These are phyloP conservation scores for Heteractis magnifica DNA, from an alignment of 92 coral and sea anemone species.

Conservation along the genomic window DNA sequence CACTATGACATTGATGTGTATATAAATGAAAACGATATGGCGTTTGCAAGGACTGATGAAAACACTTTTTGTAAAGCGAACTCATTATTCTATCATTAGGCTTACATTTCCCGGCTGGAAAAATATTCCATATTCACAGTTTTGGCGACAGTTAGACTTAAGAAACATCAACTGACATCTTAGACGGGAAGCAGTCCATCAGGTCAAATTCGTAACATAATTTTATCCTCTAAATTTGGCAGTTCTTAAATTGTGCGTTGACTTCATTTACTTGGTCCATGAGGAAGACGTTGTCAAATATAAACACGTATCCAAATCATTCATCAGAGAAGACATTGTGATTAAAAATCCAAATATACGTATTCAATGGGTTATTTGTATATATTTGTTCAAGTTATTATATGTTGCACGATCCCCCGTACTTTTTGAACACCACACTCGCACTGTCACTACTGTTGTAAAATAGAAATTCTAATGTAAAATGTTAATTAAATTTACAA, in stretches of 20 bases:
- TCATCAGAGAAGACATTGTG: background rate
- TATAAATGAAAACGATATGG: slow-evolving; percentile 7
- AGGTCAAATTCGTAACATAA: background rate
- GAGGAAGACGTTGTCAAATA: background rate
- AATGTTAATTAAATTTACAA: background rate
- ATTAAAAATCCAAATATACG: background rate
- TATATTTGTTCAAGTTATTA: background rate
- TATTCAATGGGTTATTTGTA: background rate
- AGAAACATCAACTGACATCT: background rate
- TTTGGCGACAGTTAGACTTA: slow-evolving; percentile 25
- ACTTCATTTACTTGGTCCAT: background rate
- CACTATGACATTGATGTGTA: background rate
- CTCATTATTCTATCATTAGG: slow-evolving; percentile 25
- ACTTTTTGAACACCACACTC: background rate
- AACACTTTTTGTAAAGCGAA: slow-evolving; percentile 9
- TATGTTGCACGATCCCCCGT: background rate
- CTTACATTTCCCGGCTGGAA: background rate
- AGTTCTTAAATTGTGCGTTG: background rate
- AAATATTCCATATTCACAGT: background rate
- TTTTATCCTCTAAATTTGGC: background rate
- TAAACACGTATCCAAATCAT: background rate
- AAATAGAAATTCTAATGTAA: background rate
- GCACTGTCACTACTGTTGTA: background rate
- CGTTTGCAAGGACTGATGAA: background rate
- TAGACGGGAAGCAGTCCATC: background rate